Evolutionary conservation across 2,888 invertebrate genomes (phyloP), one percentile per base, ranked within the genome.

Genomic region (Brenthis daphne): DNA sequence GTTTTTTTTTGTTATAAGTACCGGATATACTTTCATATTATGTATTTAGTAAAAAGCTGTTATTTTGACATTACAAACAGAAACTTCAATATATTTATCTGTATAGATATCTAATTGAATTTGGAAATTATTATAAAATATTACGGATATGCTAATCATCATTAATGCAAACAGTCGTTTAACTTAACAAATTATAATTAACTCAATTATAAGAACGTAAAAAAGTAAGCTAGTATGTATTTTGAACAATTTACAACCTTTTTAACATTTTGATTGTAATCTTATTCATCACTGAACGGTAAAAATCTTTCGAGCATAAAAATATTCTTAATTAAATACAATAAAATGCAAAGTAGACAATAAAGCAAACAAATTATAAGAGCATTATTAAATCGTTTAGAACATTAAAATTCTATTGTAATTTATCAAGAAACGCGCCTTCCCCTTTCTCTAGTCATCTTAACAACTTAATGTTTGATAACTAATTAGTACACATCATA

Each of bases 351-450:
- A 89, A 85, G 77, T 81, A 80, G 80, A 85, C 80, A 85, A 86
- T 89, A 89, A 89, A 90, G 89, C 87, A 89, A 90, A 90, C 91
- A 90, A 87, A 92, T 92, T 91, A 90, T 87, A 90, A 89, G 87
- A 78, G 75, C 86, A 90, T 91, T 85, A 88, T 80, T 82, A 80
- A 85, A 84, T 87, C 84, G 80, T 81, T 81, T 79, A 76, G 82
- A 83, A 82, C 85, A 86, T 88, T 87, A 85, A 87, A 85, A 86
- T 88, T 87, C 85, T 88, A 87, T 89, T 85, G 85, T 88, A 86
- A 87, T 89, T 85, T 84, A 88, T 89, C 84, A 88, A 89, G 85
- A 85, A 86, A 85, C 79, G 78, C 79, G 77, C 82, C 84, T 85
- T 84, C 87, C 90, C 88, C 85, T 85, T 87, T 86, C 82, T 85